Percentiles rank a stretch among this genome's conserved stretches.
Evolutionary conservation across 2,797 vertebrate species (phyloP).

Genomic region (Notoglanidium macrostoma): DNA sequence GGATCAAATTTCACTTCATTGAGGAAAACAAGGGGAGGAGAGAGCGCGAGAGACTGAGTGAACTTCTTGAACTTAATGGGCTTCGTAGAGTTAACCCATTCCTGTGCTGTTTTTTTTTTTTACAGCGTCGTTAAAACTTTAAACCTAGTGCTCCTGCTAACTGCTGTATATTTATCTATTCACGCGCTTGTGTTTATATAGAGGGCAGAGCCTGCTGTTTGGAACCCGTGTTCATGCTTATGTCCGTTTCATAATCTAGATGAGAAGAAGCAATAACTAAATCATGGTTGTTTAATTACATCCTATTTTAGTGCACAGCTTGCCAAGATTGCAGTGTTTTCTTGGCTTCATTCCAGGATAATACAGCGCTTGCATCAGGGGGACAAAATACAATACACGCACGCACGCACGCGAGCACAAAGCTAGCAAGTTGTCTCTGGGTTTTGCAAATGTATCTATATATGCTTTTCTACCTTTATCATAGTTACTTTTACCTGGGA

Average conservation of each 20-base stretch:
- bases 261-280: slow-evolving; percentile 47
- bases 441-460: too few relatives aligned
- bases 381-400: slow-evolving; percentile 24
- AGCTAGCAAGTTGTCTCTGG: background rate
- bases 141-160: background rate
- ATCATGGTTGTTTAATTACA: slow-evolving; percentile 47
- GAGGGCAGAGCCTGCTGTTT: background rate
- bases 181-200: slow-evolving; percentile 2
- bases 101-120: slow-evolving; percentile 15
- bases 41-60: slow-evolving; percentile 39
- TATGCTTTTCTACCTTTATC: background rate
- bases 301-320: slow-evolving; percentile 23
- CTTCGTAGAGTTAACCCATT: slow-evolving; percentile 53
- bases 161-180: background rate
- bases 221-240: background rate
- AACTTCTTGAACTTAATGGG: slow-evolving; percentile 55
- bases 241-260: slow-evolving; percentile 31
- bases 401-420: background rate
- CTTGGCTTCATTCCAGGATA: background rate
- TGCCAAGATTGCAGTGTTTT: slow-evolving; percentile 21
- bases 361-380: slow-evolving; percentile 41
- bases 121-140: background rate
- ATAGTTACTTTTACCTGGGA: background rate
- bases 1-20: slow-evolving; percentile 80
- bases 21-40: slow-evolving; percentile 74